Percentiles rank a stretch among this genome's conserved stretches.
Evolutionary conservation across 2,797 vertebrate genomes (phyloP).

Genomic region (Phylloscopus collybita): DNA sequence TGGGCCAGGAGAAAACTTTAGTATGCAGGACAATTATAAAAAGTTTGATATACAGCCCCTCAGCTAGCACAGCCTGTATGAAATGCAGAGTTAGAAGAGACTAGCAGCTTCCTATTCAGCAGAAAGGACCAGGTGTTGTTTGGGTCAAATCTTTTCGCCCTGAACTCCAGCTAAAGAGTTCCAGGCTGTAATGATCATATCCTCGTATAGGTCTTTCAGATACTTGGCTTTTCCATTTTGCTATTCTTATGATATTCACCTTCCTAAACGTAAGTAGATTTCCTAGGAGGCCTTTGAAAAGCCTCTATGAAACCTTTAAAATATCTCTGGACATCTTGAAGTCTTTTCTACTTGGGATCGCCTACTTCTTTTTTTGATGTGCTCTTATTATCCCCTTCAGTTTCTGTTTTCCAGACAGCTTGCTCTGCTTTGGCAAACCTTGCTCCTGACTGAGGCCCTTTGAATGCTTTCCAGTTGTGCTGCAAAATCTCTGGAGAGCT

Average conservation of each 20-base stretch:
- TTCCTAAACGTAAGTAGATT: background rate
- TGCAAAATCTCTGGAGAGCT: background rate
- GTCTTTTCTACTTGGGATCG: background rate
- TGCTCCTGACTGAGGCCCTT: background rate
- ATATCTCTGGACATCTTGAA: background rate
- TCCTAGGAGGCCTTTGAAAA: background rate
- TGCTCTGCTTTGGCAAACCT: background rate
- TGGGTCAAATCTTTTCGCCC: background rate
- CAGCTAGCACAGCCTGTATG: background rate
- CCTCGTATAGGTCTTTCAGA: background rate
- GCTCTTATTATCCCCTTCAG: background rate
- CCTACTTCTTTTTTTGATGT: background rate
- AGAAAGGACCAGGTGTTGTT: accelerated
- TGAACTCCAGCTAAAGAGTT: background rate
- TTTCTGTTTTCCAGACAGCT: background rate
- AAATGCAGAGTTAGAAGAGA: background rate
- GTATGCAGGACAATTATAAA: background rate
- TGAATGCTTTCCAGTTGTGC: background rate
- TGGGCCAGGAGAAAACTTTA: background rate
- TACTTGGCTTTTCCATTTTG: background rate
- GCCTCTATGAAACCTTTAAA: background rate
- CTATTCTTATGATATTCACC: background rate
- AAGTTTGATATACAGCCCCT: background rate
- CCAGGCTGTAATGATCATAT: background rate
- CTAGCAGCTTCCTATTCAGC: background rate